A percentile compares a stretch with the other conserved stretches of the same genome.
Evolutionary conservation across 1,140 invertebrate genomes (phyloP).

Genomic region (Drosophila mauritiana): DNA sequence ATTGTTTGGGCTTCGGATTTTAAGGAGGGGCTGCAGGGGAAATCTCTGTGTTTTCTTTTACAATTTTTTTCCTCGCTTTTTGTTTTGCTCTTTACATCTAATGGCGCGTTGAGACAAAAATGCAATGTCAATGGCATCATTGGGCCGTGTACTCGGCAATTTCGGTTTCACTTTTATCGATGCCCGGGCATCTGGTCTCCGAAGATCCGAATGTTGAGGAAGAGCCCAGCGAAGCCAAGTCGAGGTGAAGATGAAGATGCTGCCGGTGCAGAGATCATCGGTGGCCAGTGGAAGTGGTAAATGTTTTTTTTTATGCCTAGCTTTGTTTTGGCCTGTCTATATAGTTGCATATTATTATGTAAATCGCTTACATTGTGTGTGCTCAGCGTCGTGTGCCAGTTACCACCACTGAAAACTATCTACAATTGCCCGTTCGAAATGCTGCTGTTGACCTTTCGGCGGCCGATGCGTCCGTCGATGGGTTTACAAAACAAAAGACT

Average conservation of each 20-base stretch:
- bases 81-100: conserved; percentile 75
- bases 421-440: conserved; percentile 35
- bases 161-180: conserved; percentile 82
- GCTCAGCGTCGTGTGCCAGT: conserved; percentile 70
- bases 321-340: conserved; percentile 65
- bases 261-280: conserved; percentile 25
- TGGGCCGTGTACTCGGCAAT: conserved; percentile 69
- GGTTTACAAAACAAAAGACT: conserved; percentile 76
- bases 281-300: conserved; percentile 71
- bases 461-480: conserved; percentile 31
- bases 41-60: conserved; percentile 50
- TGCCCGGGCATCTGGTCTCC: conserved; percentile 59
- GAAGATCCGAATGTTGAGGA: conserved; percentile 23
- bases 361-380: conserved; percentile 77
- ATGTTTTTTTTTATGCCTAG: conserved; percentile 48
- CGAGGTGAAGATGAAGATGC: conserved; percentile 46
- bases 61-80: conserved; percentile 34
- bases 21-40: conserved; percentile 36
- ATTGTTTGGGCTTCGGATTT: conserved; percentile 61
- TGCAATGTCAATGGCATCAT: conserved; percentile 81
- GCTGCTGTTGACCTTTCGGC: conserved; percentile 77
- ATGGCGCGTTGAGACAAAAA: conserved; percentile 79
- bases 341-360: conserved; percentile 77
- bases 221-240: conserved; percentile 7
- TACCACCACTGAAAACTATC: conserved; percentile 39